Evolutionary conservation across 1,140 invertebrate species (phyloP).

Genomic region (Limonius californicus): DNA sequence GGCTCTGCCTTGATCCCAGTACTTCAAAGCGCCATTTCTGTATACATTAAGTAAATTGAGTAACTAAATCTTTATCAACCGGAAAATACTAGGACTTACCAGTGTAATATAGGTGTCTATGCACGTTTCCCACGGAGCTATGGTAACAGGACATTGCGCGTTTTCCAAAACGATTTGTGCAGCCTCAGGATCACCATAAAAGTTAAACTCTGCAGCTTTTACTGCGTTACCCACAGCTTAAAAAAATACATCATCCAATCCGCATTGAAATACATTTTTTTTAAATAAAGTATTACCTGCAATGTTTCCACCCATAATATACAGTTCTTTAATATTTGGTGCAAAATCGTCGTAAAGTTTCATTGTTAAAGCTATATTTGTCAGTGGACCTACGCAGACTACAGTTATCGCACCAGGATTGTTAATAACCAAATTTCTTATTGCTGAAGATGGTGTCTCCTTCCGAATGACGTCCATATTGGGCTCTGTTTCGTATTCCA

Average conservation of each 20-base stretch:
- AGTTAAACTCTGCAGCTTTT: conserved; percentile 74
- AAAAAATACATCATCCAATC: too few relatives aligned
- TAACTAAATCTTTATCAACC: too few relatives aligned
- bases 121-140: conserved; percentile 62
- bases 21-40: conserved; percentile 12
- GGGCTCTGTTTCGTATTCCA: conserved; percentile 26
- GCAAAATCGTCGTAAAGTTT: conserved; percentile 63
- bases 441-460: conserved; percentile 22
- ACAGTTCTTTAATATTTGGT: conserved; percentile 58
- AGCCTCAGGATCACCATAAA: conserved; percentile 73
- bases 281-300: conserved; percentile 50
- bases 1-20: neutral
- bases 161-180: conserved; percentile 63
- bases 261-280: neutral
- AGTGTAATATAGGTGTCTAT: neutral
- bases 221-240: conserved; percentile 59
- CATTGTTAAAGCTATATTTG: conserved; percentile 71
- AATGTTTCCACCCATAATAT: conserved; percentile 75
- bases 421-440: conserved; percentile 27
- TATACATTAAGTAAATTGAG: too few relatives aligned
- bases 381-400: conserved; percentile 68
- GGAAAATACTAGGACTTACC: neutral
- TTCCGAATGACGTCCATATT: conserved; percentile 28
- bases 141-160: conserved; percentile 53
- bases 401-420: conserved; percentile 53